phyloP scores from a whole-genome alignment of 2,113 vertebrate genomes.

The Fulica atra region DNA sequence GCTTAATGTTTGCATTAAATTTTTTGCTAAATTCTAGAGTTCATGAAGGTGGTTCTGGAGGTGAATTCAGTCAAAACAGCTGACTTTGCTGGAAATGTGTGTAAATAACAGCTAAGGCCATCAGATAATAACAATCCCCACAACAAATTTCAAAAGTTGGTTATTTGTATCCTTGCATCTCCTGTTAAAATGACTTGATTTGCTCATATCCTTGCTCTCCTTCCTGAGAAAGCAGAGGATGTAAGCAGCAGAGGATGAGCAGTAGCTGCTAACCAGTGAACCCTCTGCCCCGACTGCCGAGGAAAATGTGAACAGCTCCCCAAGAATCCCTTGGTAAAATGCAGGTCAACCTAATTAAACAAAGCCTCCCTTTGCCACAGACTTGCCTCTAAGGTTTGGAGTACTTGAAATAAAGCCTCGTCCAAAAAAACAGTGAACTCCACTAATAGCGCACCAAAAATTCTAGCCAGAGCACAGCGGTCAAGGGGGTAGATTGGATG shows the following conservation, averaged over 20 bases:
- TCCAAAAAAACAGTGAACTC: neutral
- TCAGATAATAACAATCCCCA: neutral
- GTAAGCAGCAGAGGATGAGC: neutral
- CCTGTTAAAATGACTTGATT: neutral
- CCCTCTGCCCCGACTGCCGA: neutral
- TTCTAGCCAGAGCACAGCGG: neutral
- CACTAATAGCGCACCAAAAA: neutral
- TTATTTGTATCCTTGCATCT: neutral
- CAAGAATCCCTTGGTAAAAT: neutral
- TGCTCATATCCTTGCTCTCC: neutral
- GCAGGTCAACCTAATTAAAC: neutral
- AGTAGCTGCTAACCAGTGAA: neutral
- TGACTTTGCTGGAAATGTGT: neutral
- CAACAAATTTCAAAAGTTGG: neutral
- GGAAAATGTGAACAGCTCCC: neutral
- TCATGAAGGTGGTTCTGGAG: neutral
- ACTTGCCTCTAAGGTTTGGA: neutral
- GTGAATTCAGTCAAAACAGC: neutral
- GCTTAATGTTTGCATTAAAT: neutral
- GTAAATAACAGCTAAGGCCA: neutral
- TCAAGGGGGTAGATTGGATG: neutral
- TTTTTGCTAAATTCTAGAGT: neutral
- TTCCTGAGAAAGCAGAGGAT: neutral
- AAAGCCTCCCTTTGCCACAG: neutral
- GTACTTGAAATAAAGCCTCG: neutral